These are phyloP conservation scores for Furcula furcula DNA, from an alignment of 2,888 invertebrate genomes.

Conservation along the genomic window DNA sequence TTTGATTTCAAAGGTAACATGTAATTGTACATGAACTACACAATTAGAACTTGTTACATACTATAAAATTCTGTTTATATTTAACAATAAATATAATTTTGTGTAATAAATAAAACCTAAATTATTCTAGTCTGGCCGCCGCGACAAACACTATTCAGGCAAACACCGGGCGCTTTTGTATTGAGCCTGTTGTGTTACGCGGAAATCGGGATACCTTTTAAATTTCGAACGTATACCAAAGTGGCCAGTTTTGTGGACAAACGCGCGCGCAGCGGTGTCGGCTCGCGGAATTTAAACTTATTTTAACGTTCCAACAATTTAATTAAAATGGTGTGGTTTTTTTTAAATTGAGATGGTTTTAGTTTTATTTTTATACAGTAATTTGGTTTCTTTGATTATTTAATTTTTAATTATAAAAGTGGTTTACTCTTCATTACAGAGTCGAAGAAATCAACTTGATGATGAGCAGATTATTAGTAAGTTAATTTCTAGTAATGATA, in stretches of 20 bases:
- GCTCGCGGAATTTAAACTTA: constrained; percentile 28
- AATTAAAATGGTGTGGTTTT: constrained; percentile 58
- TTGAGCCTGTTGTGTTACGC: constrained; percentile 17
- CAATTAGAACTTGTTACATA: too few species aligned
- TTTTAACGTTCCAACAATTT: constrained; percentile 24
- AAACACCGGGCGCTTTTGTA: constrained; percentile 19
- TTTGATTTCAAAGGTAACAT: too few species aligned
- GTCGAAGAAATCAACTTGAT: constrained; percentile 56
- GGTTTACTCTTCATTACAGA: constrained; percentile 49
- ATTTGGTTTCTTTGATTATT: too few species aligned
- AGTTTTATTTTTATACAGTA: too few species aligned
- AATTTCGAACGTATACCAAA: constrained; percentile 51
- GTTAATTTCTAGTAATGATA: constrained; percentile 32
- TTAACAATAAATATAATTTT: too few species aligned
- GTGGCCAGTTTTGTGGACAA: constrained; percentile 53
- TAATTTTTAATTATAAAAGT: too few species aligned
- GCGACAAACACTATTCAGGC: constrained; percentile 34
- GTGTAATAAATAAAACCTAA: too few species aligned
- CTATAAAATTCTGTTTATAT: too few species aligned
- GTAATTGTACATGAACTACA: too few species aligned
- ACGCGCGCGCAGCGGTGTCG: constrained; percentile 50
- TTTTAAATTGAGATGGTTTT: constrained; percentile 7
- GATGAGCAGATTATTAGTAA: constrained; percentile 78
- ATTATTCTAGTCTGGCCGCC: constrained; percentile 24
- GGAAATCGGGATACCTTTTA: constrained; percentile 42